Evolutionary conservation across 2,888 invertebrate genomes (phyloP), one percentile per base, ranked within the genome.

Genomic region (Merodon equestris): DNA sequence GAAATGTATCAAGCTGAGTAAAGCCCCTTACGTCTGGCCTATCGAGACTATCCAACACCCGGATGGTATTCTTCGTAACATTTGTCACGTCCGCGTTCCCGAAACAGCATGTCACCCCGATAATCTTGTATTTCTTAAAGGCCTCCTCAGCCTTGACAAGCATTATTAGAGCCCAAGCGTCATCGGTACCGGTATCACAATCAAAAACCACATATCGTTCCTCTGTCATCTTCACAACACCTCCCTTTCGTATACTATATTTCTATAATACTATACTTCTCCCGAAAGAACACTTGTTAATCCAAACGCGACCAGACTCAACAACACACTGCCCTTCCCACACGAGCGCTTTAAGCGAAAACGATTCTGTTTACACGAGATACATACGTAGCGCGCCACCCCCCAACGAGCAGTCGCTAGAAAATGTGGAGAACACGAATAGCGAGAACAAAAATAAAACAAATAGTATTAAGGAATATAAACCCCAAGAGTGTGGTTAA

Each of bases 1-100:
- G n/a, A n/a, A n/a, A n/a, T n/a, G n/a, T n/a, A n/a, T n/a, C n/a
- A n/a, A n/a, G n/a, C n/a, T n/a, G 17, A 1, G 1, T 0, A 17
- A 1, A 12, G 34, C 36, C 13, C 9, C 9, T 91, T 86, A 93
- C 93, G 85, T 93, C 92, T 75, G 90, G 88, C 82, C 91, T 89
- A 47, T 90, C 88, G 1, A 91, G 91, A 5, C 91, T 88, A 83
- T 91, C 89, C 40, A 95, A 86, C 56, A 93, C 91, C 82, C 93
- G 90, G 50, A 93, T 91, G 1, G 94, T 93, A 86, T 96, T 95
- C 19, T 87, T 87, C 14, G 90, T 90, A 0, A 93, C 93, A 84
- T 94, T 92, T 9, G 93, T 91, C 56, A 94, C 90, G 5, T 87
- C 87, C 0, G 94, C 93, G 85, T 95, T 96, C 0, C 96, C 96